phyloP scores from a whole-genome alignment of 1,140 invertebrate genomes.

The Drosophila sulfurigaster region DNA sequence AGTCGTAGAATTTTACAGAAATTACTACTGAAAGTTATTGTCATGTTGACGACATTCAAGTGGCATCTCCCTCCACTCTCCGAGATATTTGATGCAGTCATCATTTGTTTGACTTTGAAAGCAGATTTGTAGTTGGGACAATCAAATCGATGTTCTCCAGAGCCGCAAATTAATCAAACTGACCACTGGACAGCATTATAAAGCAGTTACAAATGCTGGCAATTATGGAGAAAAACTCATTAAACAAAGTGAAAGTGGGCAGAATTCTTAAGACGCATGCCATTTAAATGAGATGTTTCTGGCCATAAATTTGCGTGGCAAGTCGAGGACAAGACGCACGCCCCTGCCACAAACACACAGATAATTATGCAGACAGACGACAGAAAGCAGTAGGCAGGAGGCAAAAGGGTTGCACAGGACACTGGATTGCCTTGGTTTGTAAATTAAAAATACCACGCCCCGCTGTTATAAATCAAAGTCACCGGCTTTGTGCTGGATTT shows the following conservation, averaged over 20 bases:
- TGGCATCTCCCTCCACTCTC: not conserved
- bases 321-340: slow-evolving; percentile 16
- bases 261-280: slow-evolving; percentile 42
- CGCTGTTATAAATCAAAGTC: slow-evolving; percentile 80
- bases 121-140: not conserved
- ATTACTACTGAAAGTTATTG: slow-evolving; percentile 72
- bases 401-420: slow-evolving; percentile 39
- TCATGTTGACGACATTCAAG: slow-evolving; percentile 51
- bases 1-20: slow-evolving; percentile 83
- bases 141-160: not conserved
- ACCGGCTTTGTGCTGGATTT: slow-evolving; percentile 73
- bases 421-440: slow-evolving; percentile 38
- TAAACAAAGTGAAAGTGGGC: slow-evolving; percentile 55
- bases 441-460: slow-evolving; percentile 79
- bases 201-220: slow-evolving; percentile 23
- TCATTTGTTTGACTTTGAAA: slow-evolving; percentile 26
- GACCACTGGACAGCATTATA: slow-evolving; percentile 21
- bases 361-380: slow-evolving; percentile 70
- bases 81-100: slow-evolving; percentile 51
- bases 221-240: slow-evolving; percentile 62
- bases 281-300: slow-evolving; percentile 50
- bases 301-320: slow-evolving; percentile 65
- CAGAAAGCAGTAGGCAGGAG: not conserved
- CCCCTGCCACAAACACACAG: slow-evolving; percentile 4
- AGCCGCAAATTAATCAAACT: slow-evolving; percentile 50